These are phyloP conservation scores for Armadillidium nasatum DNA, from an alignment of 1,140 invertebrate genomes.

Conservation along the genomic window DNA sequence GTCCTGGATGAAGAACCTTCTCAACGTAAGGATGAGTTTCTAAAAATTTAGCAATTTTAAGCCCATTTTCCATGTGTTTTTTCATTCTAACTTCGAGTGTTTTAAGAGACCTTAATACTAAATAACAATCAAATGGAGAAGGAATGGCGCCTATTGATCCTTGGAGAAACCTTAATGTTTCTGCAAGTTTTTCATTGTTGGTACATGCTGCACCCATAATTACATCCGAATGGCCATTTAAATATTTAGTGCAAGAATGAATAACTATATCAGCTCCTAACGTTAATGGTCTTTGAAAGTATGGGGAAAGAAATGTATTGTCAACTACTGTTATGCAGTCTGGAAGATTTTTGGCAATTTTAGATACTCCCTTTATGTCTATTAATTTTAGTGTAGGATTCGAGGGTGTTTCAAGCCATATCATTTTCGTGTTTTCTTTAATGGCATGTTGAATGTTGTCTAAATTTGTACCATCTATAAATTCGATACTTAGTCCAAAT, in stretches of 20 bases:
- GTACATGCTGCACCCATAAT: slow-evolving; percentile 86
- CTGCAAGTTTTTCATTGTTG: slow-evolving; percentile 65
- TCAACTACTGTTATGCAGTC: slow-evolving; percentile 78
- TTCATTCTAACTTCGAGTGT: slow-evolving; percentile 89
- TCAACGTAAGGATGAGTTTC: slow-evolving; percentile 71
- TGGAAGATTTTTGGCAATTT: slow-evolving; percentile 57
- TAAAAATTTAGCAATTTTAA: slow-evolving; percentile 72
- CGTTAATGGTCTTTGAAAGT: slow-evolving; percentile 81
- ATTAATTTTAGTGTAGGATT: slow-evolving; percentile 89
- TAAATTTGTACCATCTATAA: neutral
- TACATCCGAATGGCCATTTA: slow-evolving; percentile 96
- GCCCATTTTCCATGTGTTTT: slow-evolving; percentile 71
- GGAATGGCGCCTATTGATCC: slow-evolving; percentile 89
- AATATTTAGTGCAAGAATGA: slow-evolving; percentile 95
- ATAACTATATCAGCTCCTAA: slow-evolving; percentile 86
- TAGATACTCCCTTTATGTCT: slow-evolving; percentile 74
- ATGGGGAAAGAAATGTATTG: slow-evolving; percentile 92
- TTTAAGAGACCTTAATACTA: slow-evolving; percentile 90
- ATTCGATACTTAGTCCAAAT: too few species aligned
- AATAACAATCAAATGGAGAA: slow-evolving; percentile 91
- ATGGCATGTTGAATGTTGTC: neutral
- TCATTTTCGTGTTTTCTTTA: slow-evolving; percentile 18
- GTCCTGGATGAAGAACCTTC: slow-evolving; percentile 78
- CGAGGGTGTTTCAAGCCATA: slow-evolving; percentile 97
- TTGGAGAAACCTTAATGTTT: slow-evolving; percentile 77